These are phyloP conservation scores for Aurelia aurita DNA, from an alignment of 30 jellyfish, hydroid and myxozoan genomes.

Conservation along the genomic window DNA sequence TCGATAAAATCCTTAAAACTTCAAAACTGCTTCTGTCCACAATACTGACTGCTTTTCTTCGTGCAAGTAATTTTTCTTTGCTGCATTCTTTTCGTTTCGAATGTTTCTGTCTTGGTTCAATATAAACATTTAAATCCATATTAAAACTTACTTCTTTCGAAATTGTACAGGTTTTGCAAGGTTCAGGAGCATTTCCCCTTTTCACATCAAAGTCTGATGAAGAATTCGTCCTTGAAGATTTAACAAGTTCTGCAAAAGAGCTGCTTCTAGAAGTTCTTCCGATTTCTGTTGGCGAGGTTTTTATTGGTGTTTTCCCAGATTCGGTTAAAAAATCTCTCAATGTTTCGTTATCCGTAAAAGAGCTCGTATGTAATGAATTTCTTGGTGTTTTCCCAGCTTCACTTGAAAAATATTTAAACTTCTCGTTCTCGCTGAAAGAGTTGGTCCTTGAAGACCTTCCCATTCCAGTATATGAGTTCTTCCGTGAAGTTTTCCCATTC, in stretches of 20 bases:
- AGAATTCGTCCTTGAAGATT: neutral
- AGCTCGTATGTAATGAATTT: no score
- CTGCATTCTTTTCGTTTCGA: neutral
- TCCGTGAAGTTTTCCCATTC: no score
- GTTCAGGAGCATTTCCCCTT: neutral
- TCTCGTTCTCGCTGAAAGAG: neutral
- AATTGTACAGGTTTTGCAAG: neutral
- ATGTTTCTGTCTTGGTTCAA: slow-evolving; percentile 36
- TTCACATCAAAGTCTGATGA: neutral
- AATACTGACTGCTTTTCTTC: slow-evolving; percentile 50
- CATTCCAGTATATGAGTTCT: no score
- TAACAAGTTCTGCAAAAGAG: slow-evolving; percentile 13
- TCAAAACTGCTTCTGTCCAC: slow-evolving; percentile 43
- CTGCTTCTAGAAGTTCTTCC: neutral
- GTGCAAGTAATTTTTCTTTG: slow-evolving; percentile 9
- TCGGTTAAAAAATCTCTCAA: no score
- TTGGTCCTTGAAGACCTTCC: slow-evolving; percentile 5
- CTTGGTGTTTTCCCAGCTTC: no score
- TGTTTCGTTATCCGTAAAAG: no score
- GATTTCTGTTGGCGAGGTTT: neutral
- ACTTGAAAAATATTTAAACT: no score
- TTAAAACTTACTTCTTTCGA: slow-evolving; percentile 29
- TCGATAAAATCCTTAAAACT: slow-evolving; percentile 47
- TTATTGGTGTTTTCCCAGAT: no score
- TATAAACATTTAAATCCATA: slow-evolving; percentile 24